These are phyloP conservation scores for Parnassius mnemosyne DNA, from an alignment of 2,888 invertebrate genomes.

Conservation along the genomic window DNA sequence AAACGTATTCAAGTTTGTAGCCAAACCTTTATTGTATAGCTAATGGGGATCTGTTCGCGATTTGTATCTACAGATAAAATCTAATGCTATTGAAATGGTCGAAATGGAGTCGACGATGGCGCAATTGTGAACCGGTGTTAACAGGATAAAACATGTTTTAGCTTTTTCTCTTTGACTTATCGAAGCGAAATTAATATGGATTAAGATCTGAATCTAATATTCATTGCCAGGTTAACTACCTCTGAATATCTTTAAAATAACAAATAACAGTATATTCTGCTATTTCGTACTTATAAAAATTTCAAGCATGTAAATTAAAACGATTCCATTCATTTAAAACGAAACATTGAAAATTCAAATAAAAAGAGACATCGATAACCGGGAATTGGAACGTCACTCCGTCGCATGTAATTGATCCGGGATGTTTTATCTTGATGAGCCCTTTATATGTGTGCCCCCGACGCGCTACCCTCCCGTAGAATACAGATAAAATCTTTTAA, in stretches of 20 bases:
- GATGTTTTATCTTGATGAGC: constrained; percentile 77
- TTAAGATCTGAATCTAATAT: constrained; percentile 41
- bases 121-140: constrained; percentile 51
- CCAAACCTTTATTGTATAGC: constrained; percentile 49
- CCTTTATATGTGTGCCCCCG: constrained; percentile 70
- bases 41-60: constrained; percentile 65
- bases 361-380: constrained; percentile 59
- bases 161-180: constrained; percentile 36
- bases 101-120: constrained; percentile 52
- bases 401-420: constrained; percentile 77
- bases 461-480: constrained; percentile 71
- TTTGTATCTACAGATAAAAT: constrained; percentile 64
- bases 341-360: constrained; percentile 40
- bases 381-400: constrained; percentile 69
- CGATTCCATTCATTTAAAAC: constrained; percentile 31
- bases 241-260: no score
- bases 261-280: no score
- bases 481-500: constrained; percentile 75
- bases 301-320: no score
- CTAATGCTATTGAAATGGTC: constrained; percentile 57
- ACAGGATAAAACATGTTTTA: constrained; percentile 46
- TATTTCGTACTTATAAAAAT: no score
- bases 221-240: constrained; percentile 15
- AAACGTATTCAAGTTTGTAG: constrained; percentile 46
- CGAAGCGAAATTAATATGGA: constrained; percentile 46